A percentile compares a stretch with the other conserved stretches of the same genome.
Conservation (phyloP, 2,888 invertebrate genomes). For the Epistrophella euchroma region DNA sequence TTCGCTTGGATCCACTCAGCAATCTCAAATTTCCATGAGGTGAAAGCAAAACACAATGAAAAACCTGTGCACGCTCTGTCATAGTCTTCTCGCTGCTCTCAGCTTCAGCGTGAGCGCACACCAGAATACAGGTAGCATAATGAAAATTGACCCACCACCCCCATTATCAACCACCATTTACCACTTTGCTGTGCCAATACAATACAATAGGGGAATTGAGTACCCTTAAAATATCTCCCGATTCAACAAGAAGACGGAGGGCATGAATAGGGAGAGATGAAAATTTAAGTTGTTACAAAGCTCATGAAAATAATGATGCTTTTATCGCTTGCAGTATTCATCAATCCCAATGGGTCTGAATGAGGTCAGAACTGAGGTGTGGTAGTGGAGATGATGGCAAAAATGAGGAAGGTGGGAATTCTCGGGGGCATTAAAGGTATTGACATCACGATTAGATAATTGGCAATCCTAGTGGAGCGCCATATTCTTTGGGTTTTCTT, state of each 20-base stretch:
- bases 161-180: slow-evolving; percentile 25
- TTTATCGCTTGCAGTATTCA: slow-evolving; percentile 73
- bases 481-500: slow-evolving; percentile 60
- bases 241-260: slow-evolving; percentile 32
- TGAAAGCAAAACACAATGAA: slow-evolving; percentile 72
- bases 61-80: slow-evolving; percentile 63
- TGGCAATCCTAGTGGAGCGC: slow-evolving; percentile 67
- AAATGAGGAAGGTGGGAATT: slow-evolving; percentile 51
- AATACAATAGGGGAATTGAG: slow-evolving; percentile 71
- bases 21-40: slow-evolving; percentile 64
- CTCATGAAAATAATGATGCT: slow-evolving; percentile 70
- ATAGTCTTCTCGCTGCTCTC: slow-evolving; percentile 45
- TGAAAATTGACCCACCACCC: slow-evolving; percentile 52
- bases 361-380: neutral
- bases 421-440: slow-evolving; percentile 66
- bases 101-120: slow-evolving; percentile 54
- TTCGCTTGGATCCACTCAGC: slow-evolving; percentile 27
- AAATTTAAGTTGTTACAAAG: slow-evolving; percentile 70
- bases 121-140: slow-evolving; percentile 29
- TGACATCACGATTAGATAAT: slow-evolving; percentile 73
- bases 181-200: slow-evolving; percentile 68
- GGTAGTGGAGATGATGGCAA: slow-evolving; percentile 13
- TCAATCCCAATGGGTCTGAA: slow-evolving; percentile 55
- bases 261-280: slow-evolving; percentile 47
- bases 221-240: slow-evolving; percentile 70